Evolutionary conservation across 2,888 invertebrate genomes (phyloP).

Genomic region (Agriotes lineatus): DNA sequence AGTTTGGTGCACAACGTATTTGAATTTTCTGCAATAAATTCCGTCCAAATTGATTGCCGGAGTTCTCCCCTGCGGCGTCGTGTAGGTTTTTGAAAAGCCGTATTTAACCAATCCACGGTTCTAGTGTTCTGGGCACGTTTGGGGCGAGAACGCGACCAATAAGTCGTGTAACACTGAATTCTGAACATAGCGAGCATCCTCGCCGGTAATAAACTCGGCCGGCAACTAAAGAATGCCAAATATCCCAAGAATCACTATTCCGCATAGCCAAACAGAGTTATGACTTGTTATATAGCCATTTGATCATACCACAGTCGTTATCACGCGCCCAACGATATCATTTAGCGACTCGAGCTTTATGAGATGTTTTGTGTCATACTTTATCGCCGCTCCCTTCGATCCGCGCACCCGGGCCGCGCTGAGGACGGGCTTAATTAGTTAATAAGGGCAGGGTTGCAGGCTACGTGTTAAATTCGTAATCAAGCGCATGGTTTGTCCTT

Average conservation of each 20-base stretch:
- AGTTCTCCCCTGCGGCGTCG: neutral
- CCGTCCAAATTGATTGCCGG: neutral
- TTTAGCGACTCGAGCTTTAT: slow-evolving; percentile 56
- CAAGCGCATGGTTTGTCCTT: slow-evolving; percentile 44
- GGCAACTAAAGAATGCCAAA: slow-evolving; percentile 58
- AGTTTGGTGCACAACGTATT: no score
- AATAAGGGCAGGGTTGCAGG: slow-evolving; percentile 34
- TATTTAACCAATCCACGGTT: slow-evolving; percentile 32
- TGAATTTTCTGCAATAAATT: no score
- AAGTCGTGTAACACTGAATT: slow-evolving; percentile 50
- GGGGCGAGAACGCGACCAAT: slow-evolving; percentile 42
- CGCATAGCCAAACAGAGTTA: slow-evolving; percentile 64
- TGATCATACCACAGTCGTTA: slow-evolving; percentile 60
- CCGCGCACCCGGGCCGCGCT: slow-evolving; percentile 22
- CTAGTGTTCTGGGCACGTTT: slow-evolving; percentile 34
- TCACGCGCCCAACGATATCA: slow-evolving; percentile 60
- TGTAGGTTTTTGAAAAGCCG: slow-evolving; percentile 13
- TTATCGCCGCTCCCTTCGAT: slow-evolving; percentile 34
- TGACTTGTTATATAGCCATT: slow-evolving; percentile 64
- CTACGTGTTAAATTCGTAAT: slow-evolving; percentile 47
- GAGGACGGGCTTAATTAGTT: slow-evolving; percentile 35
- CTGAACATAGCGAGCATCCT: slow-evolving; percentile 48
- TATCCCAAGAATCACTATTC: slow-evolving; percentile 61
- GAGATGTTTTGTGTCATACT: slow-evolving; percentile 49
- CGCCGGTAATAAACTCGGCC: slow-evolving; percentile 58